Evolutionary conservation across 2,797 vertebrate genomes (phyloP).

Genomic region (Pelochelys cantorii): DNA sequence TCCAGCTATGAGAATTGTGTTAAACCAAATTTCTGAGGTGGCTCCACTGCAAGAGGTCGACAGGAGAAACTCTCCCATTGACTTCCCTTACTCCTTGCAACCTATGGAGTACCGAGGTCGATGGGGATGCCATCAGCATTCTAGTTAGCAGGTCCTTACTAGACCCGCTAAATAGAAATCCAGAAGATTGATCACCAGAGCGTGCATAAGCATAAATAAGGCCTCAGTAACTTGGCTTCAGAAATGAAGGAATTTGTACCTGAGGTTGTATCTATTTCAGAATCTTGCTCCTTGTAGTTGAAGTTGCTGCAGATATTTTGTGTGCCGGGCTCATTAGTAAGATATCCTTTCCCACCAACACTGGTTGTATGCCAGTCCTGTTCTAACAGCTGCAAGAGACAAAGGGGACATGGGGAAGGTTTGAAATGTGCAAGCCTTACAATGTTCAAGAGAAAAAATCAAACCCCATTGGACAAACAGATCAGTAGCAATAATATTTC

Average conservation of each 20-base stretch:
- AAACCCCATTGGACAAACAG: conserved; percentile 71
- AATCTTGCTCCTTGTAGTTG: conserved; percentile 59
- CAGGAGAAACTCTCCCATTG: too few relatives aligned
- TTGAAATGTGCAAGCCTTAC: not conserved
- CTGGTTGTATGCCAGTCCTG: conserved; percentile 78
- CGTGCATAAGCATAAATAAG: too few relatives aligned
- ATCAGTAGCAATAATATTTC: conserved; percentile 63
- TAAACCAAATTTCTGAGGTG: too few relatives aligned
- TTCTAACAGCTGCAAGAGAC: conserved; percentile 81
- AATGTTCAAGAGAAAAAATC: not conserved
- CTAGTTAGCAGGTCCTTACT: too few relatives aligned
- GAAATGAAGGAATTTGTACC: conserved; percentile 26
- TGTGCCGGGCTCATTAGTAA: conserved; percentile 84
- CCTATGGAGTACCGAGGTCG: too few relatives aligned
- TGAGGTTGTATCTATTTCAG: conserved; percentile 29
- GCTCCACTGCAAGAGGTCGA: too few relatives aligned
- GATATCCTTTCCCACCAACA: conserved; percentile 83
- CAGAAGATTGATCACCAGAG: too few relatives aligned
- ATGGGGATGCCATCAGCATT: too few relatives aligned
- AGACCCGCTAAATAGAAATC: too few relatives aligned
- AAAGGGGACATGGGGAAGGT: not conserved
- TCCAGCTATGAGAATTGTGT: too few relatives aligned
- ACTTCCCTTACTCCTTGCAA: too few relatives aligned
- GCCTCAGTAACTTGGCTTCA: not conserved
- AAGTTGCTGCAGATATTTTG: conserved; percentile 63